These are phyloP conservation scores for Pseudopleuronectes americanus DNA, from an alignment of 2,797 vertebrate species.

Conservation along the genomic window DNA sequence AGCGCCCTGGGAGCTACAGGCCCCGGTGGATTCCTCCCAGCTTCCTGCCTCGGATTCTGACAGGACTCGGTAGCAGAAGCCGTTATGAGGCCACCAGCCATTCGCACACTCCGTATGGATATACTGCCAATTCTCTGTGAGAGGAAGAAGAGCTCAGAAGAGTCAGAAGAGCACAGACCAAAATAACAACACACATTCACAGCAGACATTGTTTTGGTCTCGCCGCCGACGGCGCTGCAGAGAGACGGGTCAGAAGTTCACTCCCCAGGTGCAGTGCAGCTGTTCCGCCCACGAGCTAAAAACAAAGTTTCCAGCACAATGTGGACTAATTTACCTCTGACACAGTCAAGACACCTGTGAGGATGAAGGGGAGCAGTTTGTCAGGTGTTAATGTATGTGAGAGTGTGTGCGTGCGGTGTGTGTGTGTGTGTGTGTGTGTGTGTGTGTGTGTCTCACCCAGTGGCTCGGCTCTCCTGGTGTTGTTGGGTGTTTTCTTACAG, in stretches of 20 bases:
- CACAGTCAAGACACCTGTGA: slow-evolving; percentile 1
- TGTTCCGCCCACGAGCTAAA: slow-evolving; percentile 47
- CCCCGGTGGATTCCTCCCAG: slow-evolving; percentile 86
- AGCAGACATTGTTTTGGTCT: slow-evolving; percentile 60
- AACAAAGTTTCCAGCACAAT: slow-evolving; percentile 25
- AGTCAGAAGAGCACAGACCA: slow-evolving; percentile 12
- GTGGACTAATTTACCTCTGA: slow-evolving; percentile 19
- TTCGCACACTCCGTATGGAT: slow-evolving; percentile 84
- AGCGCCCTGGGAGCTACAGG: slow-evolving; percentile 82
- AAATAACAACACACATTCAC: slow-evolving; percentile 22
- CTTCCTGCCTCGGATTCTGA: slow-evolving; percentile 78
- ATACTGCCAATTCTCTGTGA: slow-evolving; percentile 90
- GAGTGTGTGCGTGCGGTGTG: background rate
- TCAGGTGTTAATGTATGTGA: slow-evolving; percentile 1
- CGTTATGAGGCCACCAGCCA: slow-evolving; percentile 89
- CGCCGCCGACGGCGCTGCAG: slow-evolving; percentile 9
- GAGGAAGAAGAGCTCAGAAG: slow-evolving; percentile 12
- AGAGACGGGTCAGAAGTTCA: slow-evolving; percentile 53
- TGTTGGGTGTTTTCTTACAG: slow-evolving; percentile 90
- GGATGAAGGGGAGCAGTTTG: slow-evolving; percentile 1
- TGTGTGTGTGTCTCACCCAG: slow-evolving; percentile 79
- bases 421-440: background rate
- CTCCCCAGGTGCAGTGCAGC: slow-evolving; percentile 64
- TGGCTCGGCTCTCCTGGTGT: slow-evolving; percentile 75
- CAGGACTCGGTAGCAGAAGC: slow-evolving; percentile 88